Conservation (phyloP, 1,140 invertebrate species). For the Nilaparvata lugens region DNA sequence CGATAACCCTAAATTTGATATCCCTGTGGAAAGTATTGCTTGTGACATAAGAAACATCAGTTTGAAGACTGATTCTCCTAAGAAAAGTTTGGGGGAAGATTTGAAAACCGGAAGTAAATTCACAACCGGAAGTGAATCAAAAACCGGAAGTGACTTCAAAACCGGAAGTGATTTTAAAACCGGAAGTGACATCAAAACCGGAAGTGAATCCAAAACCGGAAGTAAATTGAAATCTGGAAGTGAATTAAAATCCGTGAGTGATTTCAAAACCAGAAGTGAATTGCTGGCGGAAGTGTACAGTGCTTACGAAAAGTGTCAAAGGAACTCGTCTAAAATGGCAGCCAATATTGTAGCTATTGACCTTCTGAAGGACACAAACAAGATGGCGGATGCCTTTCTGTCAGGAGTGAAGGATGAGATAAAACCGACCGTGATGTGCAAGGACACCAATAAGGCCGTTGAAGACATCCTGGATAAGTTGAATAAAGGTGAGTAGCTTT, state of each 20-base stretch:
- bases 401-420: conserved; percentile 31
- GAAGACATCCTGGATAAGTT: conserved; percentile 29
- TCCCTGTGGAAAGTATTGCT: conserved; percentile 25
- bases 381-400: conserved; percentile 33
- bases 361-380: conserved; percentile 29
- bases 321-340: conserved; percentile 11
- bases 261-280: conserved; percentile 25
- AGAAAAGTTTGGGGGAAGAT: neutral
- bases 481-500: conserved; percentile 22
- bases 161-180: no score
- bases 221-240: no score
- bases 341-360: neutral
- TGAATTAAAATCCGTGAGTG: no score
- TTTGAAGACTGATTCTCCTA: neutral
- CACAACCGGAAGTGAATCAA: no score
- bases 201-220: no score
- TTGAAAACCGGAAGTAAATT: conserved; percentile 12
- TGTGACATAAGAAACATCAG: neutral
- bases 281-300: neutral
- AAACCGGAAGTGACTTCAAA: no score
- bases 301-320: no score
- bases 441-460: conserved; percentile 16
- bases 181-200: no score
- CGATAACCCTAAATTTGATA: conserved; percentile 46
- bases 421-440: neutral